Conservation (phyloP, 2,888 invertebrate genomes). For the Lumbricus terrestris region DNA sequence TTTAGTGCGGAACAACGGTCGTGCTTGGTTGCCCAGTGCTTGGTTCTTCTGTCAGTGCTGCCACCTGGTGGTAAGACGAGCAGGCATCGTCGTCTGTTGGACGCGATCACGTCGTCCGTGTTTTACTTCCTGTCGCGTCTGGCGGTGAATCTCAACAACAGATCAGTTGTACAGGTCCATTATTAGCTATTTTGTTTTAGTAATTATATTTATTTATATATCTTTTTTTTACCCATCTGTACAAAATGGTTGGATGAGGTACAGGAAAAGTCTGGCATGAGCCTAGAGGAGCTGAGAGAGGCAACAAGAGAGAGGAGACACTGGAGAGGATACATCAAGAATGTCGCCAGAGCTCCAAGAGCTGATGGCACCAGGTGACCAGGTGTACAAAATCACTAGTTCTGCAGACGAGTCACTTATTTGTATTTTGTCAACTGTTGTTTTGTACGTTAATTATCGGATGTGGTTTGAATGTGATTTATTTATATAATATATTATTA, state of each 20-base stretch:
- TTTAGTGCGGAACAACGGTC: not conserved
- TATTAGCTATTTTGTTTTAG: not conserved
- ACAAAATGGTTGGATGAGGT: too few species aligned
- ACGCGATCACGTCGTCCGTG: not conserved
- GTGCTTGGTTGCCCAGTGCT: not conserved
- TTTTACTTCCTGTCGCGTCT: not conserved
- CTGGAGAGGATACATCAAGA: too few species aligned
- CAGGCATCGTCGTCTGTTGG: not conserved
- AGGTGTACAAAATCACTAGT: too few species aligned
- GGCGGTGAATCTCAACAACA: not conserved
- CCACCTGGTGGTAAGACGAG: not conserved
- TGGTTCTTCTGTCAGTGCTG: not conserved
- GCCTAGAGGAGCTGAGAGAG: too few species aligned
- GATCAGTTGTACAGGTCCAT: not conserved
- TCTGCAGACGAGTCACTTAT: too few species aligned
- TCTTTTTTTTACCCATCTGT: not conserved
- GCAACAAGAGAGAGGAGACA: too few species aligned
- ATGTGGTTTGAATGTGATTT: not conserved
- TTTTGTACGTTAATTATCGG: not conserved
- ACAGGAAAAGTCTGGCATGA: too few species aligned
- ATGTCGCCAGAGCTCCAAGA: too few species aligned
- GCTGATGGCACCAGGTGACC: too few species aligned
- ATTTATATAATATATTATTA: not conserved
- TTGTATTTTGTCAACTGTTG: not conserved
- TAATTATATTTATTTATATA: not conserved